phyloP scores from a whole-genome alignment of 2,797 vertebrate species.

The Darevskia nairensis region DNA sequence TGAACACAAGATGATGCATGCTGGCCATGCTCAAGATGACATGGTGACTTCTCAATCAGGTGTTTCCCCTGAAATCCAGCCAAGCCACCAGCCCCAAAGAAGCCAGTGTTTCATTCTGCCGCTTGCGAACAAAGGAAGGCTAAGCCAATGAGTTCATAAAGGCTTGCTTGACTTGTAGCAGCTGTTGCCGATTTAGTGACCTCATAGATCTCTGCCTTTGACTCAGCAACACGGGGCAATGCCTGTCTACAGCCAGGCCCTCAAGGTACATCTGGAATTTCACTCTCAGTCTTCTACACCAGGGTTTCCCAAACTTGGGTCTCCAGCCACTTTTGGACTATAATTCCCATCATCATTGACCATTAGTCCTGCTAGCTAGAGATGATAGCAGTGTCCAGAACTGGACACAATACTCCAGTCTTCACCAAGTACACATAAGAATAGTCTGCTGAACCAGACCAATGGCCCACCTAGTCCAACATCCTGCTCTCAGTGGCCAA shows the following conservation, averaged over 20 bases:
- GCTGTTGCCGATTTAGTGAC: neutral
- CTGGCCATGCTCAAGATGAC: neutral
- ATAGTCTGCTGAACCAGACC: too few species aligned
- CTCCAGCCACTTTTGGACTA: neutral
- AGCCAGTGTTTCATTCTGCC: neutral
- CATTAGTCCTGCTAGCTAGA: neutral
- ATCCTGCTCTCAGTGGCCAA: too few species aligned
- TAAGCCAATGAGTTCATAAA: neutral
- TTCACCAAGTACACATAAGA: too few species aligned
- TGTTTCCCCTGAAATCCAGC: neutral
- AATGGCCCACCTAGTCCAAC: too few species aligned
- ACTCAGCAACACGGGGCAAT: neutral
- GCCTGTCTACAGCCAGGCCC: neutral
- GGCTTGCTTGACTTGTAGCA: neutral
- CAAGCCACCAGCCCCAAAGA: neutral
- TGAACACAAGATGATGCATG: neutral
- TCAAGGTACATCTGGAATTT: too few species aligned
- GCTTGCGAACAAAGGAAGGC: neutral
- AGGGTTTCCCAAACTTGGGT: too few species aligned
- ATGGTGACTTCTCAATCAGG: neutral
- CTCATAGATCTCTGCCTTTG: neutral
- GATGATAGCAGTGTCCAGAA: too few species aligned
- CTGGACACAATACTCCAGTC: too few species aligned
- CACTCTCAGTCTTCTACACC: too few species aligned
- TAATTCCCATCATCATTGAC: neutral